Percentiles rank a stretch among this genome's conserved stretches.
Conservation (phyloP, 2,888 invertebrate genomes). For the Eustalomyia histrio region DNA sequence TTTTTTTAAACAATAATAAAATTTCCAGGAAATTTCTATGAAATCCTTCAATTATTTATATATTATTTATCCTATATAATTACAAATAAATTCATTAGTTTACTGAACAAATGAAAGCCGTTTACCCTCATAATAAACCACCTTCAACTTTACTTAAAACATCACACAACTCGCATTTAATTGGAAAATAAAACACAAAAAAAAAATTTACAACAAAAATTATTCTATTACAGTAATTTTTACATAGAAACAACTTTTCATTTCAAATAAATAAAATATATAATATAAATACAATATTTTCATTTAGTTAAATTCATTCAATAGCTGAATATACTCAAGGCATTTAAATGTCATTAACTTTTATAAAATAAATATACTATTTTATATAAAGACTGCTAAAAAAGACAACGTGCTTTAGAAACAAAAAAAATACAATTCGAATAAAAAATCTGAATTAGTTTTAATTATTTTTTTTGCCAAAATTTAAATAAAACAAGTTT, state of each 20-base stretch:
- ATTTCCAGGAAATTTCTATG: constrained; percentile 29
- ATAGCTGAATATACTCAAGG: constrained; percentile 13
- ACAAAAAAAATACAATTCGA: neutral
- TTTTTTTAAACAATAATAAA: too few species aligned
- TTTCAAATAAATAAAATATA: constrained; percentile 9
- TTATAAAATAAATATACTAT: constrained; percentile 4
- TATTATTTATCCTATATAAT: neutral
- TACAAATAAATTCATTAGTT: neutral
- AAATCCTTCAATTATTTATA: constrained; percentile 30
- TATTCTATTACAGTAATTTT: neutral
- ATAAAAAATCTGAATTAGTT: neutral
- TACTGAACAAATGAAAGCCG: constrained; percentile 37
- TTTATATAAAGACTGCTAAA: neutral
- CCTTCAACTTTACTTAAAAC: constrained; percentile 44
- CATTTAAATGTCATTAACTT: constrained; percentile 54
- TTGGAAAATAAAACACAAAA: neutral
- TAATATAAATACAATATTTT: neutral
- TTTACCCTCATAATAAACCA: constrained; percentile 49
- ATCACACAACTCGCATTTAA: neutral
- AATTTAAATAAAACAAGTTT: neutral
- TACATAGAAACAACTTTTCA: constrained; percentile 31
- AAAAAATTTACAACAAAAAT: neutral
- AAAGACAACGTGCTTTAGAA: neutral
- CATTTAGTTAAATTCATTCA: constrained; percentile 9
- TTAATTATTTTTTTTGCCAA: neutral